Base-by-base conservation (phyloP, 2,888 invertebrate species). In the Meliscaeva auricollis region DNA sequence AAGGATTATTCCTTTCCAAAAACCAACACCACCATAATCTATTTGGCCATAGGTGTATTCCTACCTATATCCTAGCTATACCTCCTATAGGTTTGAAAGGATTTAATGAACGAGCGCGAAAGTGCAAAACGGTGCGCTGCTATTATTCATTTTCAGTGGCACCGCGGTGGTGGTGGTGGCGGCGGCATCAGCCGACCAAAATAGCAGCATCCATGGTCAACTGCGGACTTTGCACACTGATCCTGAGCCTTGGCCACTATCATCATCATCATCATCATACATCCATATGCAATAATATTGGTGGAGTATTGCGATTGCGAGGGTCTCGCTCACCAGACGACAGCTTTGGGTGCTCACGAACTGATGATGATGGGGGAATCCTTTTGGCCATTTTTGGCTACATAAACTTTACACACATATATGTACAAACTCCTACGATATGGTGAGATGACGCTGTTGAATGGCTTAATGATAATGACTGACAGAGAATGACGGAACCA, bases 381-480 rank as follows among this genome's bases (percentile, higher is more conserved):
- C 69, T 74, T 76, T 56, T 66, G 48, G 83, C 73, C 52, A 69
- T 56, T 70, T 75, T 56, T 30, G 30, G 6, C 48, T 38, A 54
- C 20, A 11, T 38, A 54, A 20, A 11, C 9, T 9, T 38, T 38
- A n/a, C n/a, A n/a, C n/a, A n/a, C 62, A 30, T 38, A 11, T 3
- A 20, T 20, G 11, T 22, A 20, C 11, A 0, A 20, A 2, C 17
- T 8, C n/a, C 13, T 6, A 44, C 41, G 0, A 17, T 15, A 22
- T 22, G 17, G 9, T 17, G n/a, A 41, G 69, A 30, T 30, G 78
- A 58, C 68, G 66, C 78, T 79, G 84, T 79, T 84, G 79, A 84
- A 79, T 85, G 73, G 77, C 80, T 85, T 85, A 85, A 85, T 81
- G 81, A 81, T 85, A 84, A 79, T 84, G 84, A 79, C 84, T 81